phyloP scores from a whole-genome alignment of 2,888 invertebrate species.

The Hesperia comma region DNA sequence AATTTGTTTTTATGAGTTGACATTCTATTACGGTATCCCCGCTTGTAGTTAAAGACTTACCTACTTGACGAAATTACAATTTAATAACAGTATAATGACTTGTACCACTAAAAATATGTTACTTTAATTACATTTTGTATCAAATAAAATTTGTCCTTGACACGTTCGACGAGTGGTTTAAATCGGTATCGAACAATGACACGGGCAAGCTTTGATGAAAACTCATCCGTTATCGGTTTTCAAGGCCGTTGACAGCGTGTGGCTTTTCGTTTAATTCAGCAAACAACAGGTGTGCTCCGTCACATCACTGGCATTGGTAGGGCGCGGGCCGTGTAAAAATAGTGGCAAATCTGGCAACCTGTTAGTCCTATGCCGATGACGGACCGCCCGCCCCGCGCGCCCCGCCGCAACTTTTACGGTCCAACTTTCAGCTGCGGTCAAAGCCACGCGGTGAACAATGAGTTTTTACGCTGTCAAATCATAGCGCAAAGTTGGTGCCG shows the following conservation, averaged over 20 bases:
- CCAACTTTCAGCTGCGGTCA: constrained; percentile 48
- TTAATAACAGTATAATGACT: too few relatives aligned
- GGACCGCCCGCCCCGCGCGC: constrained; percentile 46
- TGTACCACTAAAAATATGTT: too few relatives aligned
- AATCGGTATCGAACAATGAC: not conserved
- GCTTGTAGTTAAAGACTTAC: too few relatives aligned
- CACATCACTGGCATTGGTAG: constrained; percentile 64
- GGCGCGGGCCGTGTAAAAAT: constrained; percentile 75
- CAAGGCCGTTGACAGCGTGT: constrained; percentile 28
- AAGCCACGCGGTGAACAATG: constrained; percentile 1
- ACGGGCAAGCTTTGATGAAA: not conserved
- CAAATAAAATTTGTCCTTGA: too few relatives aligned
- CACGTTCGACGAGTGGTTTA: too few relatives aligned
- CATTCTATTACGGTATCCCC: too few relatives aligned
- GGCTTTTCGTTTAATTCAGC: constrained; percentile 45
- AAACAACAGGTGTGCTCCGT: constrained; percentile 74
- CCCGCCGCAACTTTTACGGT: constrained; percentile 60
- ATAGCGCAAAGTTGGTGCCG: too few relatives aligned
- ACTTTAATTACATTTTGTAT: too few relatives aligned
- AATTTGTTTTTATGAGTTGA: too few relatives aligned
- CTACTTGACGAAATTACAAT: too few relatives aligned
- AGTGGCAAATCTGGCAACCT: constrained; percentile 80
- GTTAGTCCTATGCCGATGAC: constrained; percentile 59
- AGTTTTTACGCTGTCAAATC: too few relatives aligned
- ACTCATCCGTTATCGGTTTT: constrained; percentile 36